Conservation (phyloP, 2,888 invertebrate species). For the Folsomia manolachei region DNA sequence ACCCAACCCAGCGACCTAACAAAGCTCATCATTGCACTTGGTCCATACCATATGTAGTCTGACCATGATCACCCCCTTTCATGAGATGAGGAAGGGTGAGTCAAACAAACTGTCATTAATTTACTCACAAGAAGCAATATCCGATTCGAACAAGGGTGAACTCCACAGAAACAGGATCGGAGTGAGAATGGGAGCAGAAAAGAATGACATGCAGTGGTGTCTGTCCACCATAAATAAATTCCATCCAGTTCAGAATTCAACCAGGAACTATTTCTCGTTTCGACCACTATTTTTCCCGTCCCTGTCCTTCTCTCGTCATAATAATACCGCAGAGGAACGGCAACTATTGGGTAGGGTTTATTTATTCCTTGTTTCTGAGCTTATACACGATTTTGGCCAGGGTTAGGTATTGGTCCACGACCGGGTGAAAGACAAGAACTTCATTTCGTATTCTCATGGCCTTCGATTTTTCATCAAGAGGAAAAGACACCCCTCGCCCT, state of each 20-base stretch:
- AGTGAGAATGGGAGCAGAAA: neutral
- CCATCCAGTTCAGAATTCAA: too few relatives aligned
- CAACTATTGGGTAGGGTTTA: neutral
- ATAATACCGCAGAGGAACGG: neutral
- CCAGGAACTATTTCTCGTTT: neutral
- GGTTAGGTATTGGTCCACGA: too few relatives aligned
- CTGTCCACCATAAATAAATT: slow-evolving; percentile 5
- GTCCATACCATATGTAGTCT: too few relatives aligned
- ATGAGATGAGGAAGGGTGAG: slow-evolving; percentile 2
- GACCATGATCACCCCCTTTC: too few relatives aligned
- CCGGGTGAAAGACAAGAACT: neutral
- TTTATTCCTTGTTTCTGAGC: neutral
- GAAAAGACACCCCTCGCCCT: neutral
- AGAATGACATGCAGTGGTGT: neutral
- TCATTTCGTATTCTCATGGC: slow-evolving; percentile 12
- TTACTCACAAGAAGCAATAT: slow-evolving; percentile 14
- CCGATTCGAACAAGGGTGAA: neutral
- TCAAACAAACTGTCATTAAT: slow-evolving; percentile 15
- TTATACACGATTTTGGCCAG: too few relatives aligned
- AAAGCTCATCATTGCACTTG: too few relatives aligned
- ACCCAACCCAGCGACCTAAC: neutral
- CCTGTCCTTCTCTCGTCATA: slow-evolving; percentile 4
- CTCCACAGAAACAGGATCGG: neutral
- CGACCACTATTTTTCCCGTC: neutral
- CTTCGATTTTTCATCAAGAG: slow-evolving; percentile 14